Percentiles rank a stretch among this genome's conserved stretches.
Evolutionary conservation across 1,140 invertebrate species (phyloP).

Genomic region (Drosophila nannoptera): DNA sequence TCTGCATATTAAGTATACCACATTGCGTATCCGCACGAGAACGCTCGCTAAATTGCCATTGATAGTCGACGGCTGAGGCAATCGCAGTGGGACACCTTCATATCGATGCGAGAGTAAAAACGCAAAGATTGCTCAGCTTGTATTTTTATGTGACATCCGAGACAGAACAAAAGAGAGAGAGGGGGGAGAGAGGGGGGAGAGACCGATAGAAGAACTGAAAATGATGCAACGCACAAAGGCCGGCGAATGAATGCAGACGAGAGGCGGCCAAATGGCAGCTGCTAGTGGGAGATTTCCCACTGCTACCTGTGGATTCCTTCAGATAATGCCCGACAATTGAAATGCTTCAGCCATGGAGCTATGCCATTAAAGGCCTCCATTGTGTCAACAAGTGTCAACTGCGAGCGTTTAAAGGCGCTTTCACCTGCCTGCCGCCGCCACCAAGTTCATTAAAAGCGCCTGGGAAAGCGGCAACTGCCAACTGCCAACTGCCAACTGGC

Average conservation of each 20-base stretch:
- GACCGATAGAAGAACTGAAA: not conserved
- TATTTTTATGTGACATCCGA: conserved; percentile 4
- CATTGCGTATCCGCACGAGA: conserved; percentile 30
- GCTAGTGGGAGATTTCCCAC: conserved; percentile 20
- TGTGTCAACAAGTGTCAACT: conserved; percentile 15
- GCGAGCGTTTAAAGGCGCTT: conserved; percentile 19
- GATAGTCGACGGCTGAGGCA: conserved; percentile 9
- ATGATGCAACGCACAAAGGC: conserved; percentile 2
- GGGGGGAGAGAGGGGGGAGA: not conserved
- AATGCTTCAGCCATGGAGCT: conserved; percentile 1
- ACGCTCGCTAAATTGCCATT: conserved; percentile 25
- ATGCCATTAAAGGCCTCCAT: conserved; percentile 6
- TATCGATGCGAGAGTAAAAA: not conserved
- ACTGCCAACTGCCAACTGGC: not conserved
- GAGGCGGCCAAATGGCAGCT: conserved; percentile 10
- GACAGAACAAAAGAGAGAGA: conserved; percentile 18
- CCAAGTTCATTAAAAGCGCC: conserved; percentile 34
- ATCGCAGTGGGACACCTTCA: conserved; percentile 34
- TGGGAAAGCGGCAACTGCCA: conserved; percentile 29
- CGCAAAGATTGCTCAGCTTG: not conserved
- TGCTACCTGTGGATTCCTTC: conserved; percentile 6
- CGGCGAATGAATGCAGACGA: not conserved
- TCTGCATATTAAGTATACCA: conserved; percentile 45
- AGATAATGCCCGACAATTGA: not conserved
- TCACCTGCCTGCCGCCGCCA: conserved; percentile 24